phyloP scores from a whole-genome alignment of 2,888 invertebrate genomes.

The Calameuta filiformis region DNA sequence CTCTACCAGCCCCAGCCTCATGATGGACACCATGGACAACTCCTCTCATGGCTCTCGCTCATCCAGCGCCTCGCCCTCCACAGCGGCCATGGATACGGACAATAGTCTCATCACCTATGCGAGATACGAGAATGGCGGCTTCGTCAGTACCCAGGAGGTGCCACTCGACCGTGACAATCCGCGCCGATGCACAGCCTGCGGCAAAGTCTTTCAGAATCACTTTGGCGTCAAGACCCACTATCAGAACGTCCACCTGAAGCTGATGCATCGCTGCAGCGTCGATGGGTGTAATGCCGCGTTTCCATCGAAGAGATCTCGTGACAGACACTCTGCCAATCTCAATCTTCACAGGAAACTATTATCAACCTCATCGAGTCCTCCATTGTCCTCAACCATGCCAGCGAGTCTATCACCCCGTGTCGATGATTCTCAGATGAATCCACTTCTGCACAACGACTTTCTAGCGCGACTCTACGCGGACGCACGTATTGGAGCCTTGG shows the following conservation, averaged over 20 bases:
- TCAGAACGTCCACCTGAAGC: conserved; percentile 93
- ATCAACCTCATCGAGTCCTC: conserved; percentile 75
- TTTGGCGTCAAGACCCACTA: conserved; percentile 95
- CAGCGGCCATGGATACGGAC: conserved; percentile 65
- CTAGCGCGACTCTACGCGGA: conserved; percentile 83
- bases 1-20: conserved; percentile 71
- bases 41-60: conserved; percentile 65
- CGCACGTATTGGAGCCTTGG: conserved; percentile 63
- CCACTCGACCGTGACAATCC: conserved; percentile 94
- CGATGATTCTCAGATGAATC: conserved; percentile 65
- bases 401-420: conserved; percentile 69
- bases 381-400: conserved; percentile 67
- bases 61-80: conserved; percentile 65
- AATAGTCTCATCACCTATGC: conserved; percentile 70
- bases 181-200: conserved; percentile 89
- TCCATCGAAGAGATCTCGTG: conserved; percentile 91
- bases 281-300: conserved; percentile 96
- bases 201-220: conserved; percentile 92
- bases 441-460: conserved; percentile 82
- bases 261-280: conserved; percentile 95
- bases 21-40: conserved; percentile 61
- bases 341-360: conserved; percentile 91
- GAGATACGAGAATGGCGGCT: conserved; percentile 80
- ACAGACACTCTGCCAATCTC: conserved; percentile 91
- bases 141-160: conserved; percentile 81